phyloP scores from a whole-genome alignment of 2,113 vertebrate species.

The Prunella fulvescens region DNA sequence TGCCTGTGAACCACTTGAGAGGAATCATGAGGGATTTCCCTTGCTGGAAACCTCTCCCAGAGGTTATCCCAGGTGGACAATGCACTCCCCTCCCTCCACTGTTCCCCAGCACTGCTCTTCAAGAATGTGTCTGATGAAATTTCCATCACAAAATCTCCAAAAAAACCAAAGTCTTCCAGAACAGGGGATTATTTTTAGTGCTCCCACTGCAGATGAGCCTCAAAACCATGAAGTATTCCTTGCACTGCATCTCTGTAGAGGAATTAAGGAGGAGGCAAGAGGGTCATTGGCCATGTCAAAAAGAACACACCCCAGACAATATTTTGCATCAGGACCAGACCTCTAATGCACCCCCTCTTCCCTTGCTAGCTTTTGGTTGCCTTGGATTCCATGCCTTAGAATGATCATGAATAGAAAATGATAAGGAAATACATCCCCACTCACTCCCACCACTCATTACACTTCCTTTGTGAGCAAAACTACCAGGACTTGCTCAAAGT shows the following conservation, averaged over 20 bases:
- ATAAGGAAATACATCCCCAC: background rate
- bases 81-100: background rate
- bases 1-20: background rate
- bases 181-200: background rate
- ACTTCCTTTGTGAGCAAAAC: background rate
- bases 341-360: background rate
- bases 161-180: background rate
- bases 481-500: background rate
- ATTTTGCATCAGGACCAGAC: background rate
- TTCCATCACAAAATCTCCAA: background rate
- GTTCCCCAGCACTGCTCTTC: background rate
- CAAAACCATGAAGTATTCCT: background rate
- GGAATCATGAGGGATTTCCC: background rate
- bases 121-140: accelerated
- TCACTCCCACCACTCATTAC: background rate
- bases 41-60: background rate
- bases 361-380: background rate
- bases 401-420: background rate
- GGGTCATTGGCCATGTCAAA: background rate
- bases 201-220: background rate
- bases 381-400: background rate
- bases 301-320: background rate
- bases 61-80: background rate
- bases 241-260: background rate
- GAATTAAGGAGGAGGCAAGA: background rate